Evolutionary conservation across 2,888 invertebrate genomes (phyloP).

Genomic region (Athalia circularis): DNA sequence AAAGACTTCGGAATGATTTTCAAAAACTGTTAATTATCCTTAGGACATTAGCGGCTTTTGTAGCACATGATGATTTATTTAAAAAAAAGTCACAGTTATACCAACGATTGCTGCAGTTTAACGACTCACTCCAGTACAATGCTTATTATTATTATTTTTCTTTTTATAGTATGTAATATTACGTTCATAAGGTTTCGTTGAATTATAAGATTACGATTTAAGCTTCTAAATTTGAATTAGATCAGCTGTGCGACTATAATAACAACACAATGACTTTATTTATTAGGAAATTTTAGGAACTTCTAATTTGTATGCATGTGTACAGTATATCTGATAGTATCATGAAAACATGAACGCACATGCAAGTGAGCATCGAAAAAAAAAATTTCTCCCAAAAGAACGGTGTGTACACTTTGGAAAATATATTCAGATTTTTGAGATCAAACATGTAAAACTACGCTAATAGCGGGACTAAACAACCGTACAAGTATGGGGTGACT

Average conservation of each 20-base stretch:
- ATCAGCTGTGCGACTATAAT: conserved; percentile 55
- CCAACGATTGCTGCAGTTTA: too few species aligned
- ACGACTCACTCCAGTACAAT: background rate
- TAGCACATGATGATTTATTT: background rate
- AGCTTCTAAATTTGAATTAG: conserved; percentile 69
- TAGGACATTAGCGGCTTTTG: background rate
- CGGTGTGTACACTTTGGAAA: background rate
- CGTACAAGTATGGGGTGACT: too few species aligned
- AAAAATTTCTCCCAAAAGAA: background rate
- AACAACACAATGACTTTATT: background rate
- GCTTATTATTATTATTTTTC: background rate
- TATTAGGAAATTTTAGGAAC: background rate
- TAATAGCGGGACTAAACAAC: too few species aligned
- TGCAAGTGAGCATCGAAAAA: too few species aligned
- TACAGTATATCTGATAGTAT: too few species aligned
- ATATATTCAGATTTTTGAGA: background rate
- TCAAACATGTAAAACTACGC: too few species aligned
- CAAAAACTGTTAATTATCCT: background rate
- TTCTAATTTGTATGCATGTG: background rate
- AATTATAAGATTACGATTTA: conserved; percentile 64
- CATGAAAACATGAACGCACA: too few species aligned
- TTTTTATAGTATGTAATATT: conserved; percentile 2
- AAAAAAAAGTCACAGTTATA: too few species aligned
- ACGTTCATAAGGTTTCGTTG: conserved; percentile 55
- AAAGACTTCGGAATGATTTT: background rate